These are phyloP conservation scores for Grus americana DNA, from an alignment of 2,113 vertebrate species.

Conservation along the genomic window DNA sequence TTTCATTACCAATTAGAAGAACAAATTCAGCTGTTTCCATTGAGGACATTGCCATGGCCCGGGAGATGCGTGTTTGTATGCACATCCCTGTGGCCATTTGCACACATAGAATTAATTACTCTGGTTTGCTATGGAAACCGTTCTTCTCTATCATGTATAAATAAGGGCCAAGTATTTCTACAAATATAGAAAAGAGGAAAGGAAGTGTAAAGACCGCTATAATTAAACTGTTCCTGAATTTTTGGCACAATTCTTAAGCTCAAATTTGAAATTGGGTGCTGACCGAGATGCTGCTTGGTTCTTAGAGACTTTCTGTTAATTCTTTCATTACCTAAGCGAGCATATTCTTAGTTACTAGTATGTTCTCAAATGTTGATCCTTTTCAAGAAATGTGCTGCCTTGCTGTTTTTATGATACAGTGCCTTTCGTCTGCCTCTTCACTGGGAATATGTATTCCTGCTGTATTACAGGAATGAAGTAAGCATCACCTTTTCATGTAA, in stretches of 20 bases:
- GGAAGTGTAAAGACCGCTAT: constrained; percentile 7
- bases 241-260: not conserved
- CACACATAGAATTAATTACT: constrained; percentile 7
- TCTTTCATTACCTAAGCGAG: not conserved
- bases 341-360: not conserved
- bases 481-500: not conserved
- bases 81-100: not conserved
- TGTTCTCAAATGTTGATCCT: not conserved
- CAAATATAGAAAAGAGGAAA: not conserved
- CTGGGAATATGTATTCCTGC: not conserved
- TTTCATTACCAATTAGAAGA: constrained; percentile 50
- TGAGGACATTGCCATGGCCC: not conserved
- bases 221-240: constrained; percentile 36
- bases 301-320: not conserved
- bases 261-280: not conserved
- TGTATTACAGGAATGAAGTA: not conserved
- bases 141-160: not conserved
- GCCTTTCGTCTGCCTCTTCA: not conserved
- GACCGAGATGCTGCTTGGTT: not conserved
- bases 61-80: not conserved
- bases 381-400: not conserved
- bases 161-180: not conserved
- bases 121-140: constrained; percentile 58
- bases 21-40: constrained; percentile 32
- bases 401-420: not conserved